phyloP scores from a whole-genome alignment of 1,140 invertebrate genomes.

The Orius insidiosus region DNA sequence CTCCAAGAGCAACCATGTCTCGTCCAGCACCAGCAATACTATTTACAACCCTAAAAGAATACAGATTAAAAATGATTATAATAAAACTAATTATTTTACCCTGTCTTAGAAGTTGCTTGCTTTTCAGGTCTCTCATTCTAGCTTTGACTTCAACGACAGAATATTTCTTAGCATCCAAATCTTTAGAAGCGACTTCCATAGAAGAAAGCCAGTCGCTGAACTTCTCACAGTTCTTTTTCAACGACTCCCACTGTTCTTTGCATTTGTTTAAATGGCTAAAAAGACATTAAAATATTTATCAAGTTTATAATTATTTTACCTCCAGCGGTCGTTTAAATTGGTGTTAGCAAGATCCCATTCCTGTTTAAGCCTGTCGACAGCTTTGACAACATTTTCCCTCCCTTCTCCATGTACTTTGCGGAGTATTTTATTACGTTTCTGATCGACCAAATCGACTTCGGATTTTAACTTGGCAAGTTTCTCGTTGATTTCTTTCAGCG shows the following conservation, averaged over 20 bases:
- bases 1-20: slow-evolving; percentile 16
- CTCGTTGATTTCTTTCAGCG: slow-evolving; percentile 10
- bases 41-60: slow-evolving; percentile 13
- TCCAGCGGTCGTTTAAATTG: slow-evolving; percentile 13
- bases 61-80: background rate
- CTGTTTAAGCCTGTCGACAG: slow-evolving; percentile 15
- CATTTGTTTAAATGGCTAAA: slow-evolving; percentile 15
- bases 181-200: slow-evolving; percentile 13
- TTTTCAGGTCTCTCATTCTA: slow-evolving; percentile 14
- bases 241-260: slow-evolving; percentile 16
- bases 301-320: background rate
- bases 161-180: slow-evolving; percentile 13
- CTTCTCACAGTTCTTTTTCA: slow-evolving; percentile 15
- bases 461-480: slow-evolving; percentile 6
- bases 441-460: slow-evolving; percentile 15
- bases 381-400: slow-evolving; percentile 14
- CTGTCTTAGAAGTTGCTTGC: slow-evolving; percentile 16
- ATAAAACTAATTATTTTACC: slow-evolving; percentile 3
- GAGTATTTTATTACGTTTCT: slow-evolving; percentile 14
- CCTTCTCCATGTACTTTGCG: slow-evolving; percentile 16
- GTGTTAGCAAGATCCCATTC: slow-evolving; percentile 15
- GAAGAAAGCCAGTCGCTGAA: slow-evolving; percentile 11
- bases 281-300: background rate
- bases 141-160: slow-evolving; percentile 10
- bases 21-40: slow-evolving; percentile 14